phyloP scores from a whole-genome alignment of 1,140 invertebrate genomes.

The Bradysia coprophila region DNA sequence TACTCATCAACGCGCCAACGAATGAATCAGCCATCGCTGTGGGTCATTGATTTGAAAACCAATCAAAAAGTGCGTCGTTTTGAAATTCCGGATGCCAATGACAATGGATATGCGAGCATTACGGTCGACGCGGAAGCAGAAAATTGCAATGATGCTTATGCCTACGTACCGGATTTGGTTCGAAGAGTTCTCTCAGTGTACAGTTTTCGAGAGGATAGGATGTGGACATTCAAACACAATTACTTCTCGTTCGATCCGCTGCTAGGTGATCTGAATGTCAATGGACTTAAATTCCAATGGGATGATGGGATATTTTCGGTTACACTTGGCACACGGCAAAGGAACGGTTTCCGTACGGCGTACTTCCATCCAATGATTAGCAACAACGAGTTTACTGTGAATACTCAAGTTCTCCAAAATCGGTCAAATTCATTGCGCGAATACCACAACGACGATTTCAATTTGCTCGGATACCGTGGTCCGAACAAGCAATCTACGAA shows the following conservation, averaged over 20 bases:
- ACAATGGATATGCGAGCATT: conserved; percentile 37
- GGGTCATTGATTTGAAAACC: conserved; percentile 43
- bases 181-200: conserved; percentile 44
- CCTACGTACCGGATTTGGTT: conserved; percentile 50
- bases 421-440: conserved; percentile 30
- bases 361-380: conserved; percentile 54
- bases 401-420: conserved; percentile 41
- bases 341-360: conserved; percentile 31
- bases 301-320: conserved; percentile 52
- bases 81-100: conserved; percentile 16
- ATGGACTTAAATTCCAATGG: conserved; percentile 46
- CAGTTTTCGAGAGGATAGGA: conserved; percentile 33
- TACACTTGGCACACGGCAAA: conserved; percentile 31
- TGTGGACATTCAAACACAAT: conserved; percentile 51
- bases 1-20: too few species aligned
- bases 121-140: conserved; percentile 37
- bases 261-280: conserved; percentile 43
- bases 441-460: conserved; percentile 34
- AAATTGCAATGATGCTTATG: conserved; percentile 41
- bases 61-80: conserved; percentile 19
- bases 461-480: conserved; percentile 35
- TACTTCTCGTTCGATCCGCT: conserved; percentile 53
- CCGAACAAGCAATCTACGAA: conserved; percentile 36
- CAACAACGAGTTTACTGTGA: conserved; percentile 47
- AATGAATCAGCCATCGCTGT: conserved; percentile 35